These are phyloP conservation scores for Pitta sordida DNA, from an alignment of 2,113 vertebrate species.

Conservation along the genomic window DNA sequence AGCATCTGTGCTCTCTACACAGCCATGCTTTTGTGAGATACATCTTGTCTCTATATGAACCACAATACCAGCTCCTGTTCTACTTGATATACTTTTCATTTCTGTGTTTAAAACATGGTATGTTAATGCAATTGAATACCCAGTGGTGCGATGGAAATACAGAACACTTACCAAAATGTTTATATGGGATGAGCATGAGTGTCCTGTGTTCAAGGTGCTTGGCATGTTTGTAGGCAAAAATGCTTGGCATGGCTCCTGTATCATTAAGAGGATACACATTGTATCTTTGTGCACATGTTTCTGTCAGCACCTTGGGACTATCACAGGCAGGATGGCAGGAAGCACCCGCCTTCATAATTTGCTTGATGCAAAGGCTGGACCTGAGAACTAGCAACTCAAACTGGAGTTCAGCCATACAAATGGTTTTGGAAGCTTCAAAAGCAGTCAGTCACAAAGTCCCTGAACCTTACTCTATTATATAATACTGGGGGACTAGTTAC, in stretches of 20 bases:
- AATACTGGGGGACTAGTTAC: neutral
- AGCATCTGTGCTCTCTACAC: neutral
- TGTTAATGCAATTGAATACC: neutral
- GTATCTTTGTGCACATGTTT: neutral
- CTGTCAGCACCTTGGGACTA: neutral
- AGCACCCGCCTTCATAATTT: neutral
- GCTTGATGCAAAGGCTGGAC: neutral
- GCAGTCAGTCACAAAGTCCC: neutral
- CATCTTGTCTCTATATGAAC: neutral
- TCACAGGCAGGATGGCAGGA: neutral
- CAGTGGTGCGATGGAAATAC: accelerated
- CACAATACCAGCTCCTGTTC: neutral
- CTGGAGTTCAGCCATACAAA: neutral
- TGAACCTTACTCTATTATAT: neutral
- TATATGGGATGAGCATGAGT: neutral
- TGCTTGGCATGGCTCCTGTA: neutral
- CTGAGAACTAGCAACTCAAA: neutral
- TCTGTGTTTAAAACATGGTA: neutral
- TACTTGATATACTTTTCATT: neutral
- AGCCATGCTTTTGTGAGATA: accelerated
- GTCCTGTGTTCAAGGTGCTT: neutral
- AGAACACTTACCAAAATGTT: neutral
- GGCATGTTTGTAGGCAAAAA: neutral
- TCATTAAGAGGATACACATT: neutral
- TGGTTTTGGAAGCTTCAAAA: neutral